Conservation (phyloP, 1,140 invertebrate species). For the Lamellibrachia luymesi region DNA sequence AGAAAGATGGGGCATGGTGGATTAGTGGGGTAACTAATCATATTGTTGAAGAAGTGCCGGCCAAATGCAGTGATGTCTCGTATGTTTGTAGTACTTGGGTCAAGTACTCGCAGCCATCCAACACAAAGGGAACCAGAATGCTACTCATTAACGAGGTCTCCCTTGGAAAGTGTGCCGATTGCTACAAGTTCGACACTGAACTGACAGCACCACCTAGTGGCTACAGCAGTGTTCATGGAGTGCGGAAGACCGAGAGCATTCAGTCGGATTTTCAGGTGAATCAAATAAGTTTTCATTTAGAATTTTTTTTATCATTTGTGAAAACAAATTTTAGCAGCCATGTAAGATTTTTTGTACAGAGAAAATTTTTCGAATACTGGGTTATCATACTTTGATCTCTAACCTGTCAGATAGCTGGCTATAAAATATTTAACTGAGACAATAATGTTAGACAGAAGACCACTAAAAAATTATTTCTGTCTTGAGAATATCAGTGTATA, state of each 20-base stretch:
- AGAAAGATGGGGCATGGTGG: too few species aligned
- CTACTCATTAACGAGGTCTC: conserved; percentile 52
- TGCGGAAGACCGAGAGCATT: neutral
- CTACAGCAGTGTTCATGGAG: conserved; percentile 51
- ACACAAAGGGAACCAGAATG: conserved; percentile 42
- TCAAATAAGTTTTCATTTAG: neutral
- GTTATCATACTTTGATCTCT: too few species aligned
- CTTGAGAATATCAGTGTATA: neutral
- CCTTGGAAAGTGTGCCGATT: conserved; percentile 44
- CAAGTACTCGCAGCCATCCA: conserved; percentile 45
- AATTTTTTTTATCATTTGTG: neutral
- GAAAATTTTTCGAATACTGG: neutral
- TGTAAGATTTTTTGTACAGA: neutral
- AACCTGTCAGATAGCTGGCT: too few species aligned
- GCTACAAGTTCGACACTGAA: conserved; percentile 6
- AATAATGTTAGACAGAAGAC: too few species aligned
- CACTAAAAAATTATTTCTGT: too few species aligned
- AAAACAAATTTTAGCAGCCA: neutral
- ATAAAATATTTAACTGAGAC: too few species aligned
- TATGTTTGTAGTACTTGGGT: conserved; percentile 41
- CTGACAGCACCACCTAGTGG: conserved; percentile 47
- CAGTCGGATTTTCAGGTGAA: conserved; percentile 15
- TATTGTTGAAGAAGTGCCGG: neutral
- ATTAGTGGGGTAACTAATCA: neutral
- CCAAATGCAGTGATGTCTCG: neutral